Evolutionary conservation across 92 coral and sea anemone genomes (phyloP).

Genomic region (Porites lobata): DNA sequence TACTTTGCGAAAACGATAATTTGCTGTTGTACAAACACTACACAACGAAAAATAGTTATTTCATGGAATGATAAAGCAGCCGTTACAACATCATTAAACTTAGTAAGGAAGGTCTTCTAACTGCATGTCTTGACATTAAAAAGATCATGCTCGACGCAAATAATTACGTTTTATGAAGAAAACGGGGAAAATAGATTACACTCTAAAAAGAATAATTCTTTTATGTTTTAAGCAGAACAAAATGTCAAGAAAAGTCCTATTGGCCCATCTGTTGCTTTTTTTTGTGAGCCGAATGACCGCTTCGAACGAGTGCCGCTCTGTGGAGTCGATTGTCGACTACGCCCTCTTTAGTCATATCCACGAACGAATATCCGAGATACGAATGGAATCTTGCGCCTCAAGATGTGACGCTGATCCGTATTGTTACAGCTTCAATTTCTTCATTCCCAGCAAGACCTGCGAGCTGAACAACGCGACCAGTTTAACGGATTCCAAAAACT

Average conservation of each 20-base stretch:
- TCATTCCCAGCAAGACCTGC: conserved; percentile 6
- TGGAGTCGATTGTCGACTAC: background rate
- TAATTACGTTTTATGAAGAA: no score
- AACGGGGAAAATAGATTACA: background rate
- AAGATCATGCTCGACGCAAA: no score
- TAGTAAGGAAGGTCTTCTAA: no score
- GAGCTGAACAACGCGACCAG: conserved; percentile 33
- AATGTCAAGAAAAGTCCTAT: background rate
- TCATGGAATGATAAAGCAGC: no score
- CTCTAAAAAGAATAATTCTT: background rate
- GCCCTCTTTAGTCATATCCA: conserved; percentile 12
- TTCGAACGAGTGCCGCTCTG: background rate
- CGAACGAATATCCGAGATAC: conserved; percentile 21
- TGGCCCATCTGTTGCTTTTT: background rate
- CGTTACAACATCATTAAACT: no score
- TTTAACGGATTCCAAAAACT: background rate
- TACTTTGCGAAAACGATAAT: no score
- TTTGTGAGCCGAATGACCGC: background rate
- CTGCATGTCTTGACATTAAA: no score
- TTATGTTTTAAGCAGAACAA: background rate
- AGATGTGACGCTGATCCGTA: conserved; percentile 9
- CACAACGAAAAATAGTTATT: no score
- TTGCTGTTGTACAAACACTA: no score
- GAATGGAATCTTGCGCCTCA: conserved; percentile 17
- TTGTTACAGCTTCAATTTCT: conserved; percentile 41